Conservation (phyloP, 2,888 invertebrate genomes). For the Melieria omissa region DNA sequence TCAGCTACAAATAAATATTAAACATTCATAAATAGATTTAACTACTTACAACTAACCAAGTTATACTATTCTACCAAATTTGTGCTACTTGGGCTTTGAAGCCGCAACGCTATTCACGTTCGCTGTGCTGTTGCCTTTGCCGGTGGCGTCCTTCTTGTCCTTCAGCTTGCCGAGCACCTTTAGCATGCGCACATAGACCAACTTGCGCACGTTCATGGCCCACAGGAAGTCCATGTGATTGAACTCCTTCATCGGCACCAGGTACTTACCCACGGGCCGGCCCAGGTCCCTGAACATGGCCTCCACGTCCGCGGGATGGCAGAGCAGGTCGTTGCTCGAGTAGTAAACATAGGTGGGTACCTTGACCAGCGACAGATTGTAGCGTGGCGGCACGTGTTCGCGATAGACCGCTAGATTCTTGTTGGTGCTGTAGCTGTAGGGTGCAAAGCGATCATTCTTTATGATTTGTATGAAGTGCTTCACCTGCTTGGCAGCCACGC, state of each 20-base stretch:
- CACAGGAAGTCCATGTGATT: slow-evolving; percentile 77
- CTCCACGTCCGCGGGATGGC: slow-evolving; percentile 67
- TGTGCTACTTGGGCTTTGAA: no score
- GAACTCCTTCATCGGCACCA: slow-evolving; percentile 69
- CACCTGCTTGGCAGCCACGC: slow-evolving; percentile 71
- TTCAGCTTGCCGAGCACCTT: slow-evolving; percentile 52
- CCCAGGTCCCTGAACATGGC: slow-evolving; percentile 59
- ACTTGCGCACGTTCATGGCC: slow-evolving; percentile 69
- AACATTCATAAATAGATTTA: not conserved
- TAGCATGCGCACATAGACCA: slow-evolving; percentile 68
- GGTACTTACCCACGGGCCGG: slow-evolving; percentile 66
- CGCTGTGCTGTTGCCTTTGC: slow-evolving; percentile 27
- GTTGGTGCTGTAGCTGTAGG: slow-evolving; percentile 70
- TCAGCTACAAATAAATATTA: not conserved
- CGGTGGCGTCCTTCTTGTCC: slow-evolving; percentile 22
- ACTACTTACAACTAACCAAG: not conserved
- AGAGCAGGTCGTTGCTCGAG: slow-evolving; percentile 71
- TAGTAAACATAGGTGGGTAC: slow-evolving; percentile 71
- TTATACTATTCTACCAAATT: no score
- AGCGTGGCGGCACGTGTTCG: slow-evolving; percentile 67
- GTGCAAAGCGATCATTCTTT: slow-evolving; percentile 64
- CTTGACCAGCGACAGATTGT: slow-evolving; percentile 68
- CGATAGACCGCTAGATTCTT: slow-evolving; percentile 69
- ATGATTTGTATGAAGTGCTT: slow-evolving; percentile 72
- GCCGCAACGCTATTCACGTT: not conserved